Conservation (phyloP, 2,888 invertebrate genomes). For the Chrysopilus asiliformis region DNA sequence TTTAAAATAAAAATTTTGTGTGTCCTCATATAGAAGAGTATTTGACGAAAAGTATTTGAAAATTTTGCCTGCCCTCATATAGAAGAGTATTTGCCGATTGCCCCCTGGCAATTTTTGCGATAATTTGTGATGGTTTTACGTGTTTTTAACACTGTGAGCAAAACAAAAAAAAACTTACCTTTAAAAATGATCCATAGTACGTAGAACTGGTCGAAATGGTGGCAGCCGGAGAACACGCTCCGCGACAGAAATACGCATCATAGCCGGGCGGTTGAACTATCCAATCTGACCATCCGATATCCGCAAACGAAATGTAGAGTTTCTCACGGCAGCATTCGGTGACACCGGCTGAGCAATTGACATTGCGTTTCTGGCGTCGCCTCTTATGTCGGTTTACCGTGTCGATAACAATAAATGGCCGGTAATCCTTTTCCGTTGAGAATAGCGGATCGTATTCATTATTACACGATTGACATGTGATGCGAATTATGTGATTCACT, state of each 20-base stretch:
- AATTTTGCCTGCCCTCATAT: too few species aligned
- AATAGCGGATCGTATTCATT: conserved; percentile 38
- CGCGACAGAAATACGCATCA: conserved; percentile 78
- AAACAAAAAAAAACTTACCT: conserved; percentile 54
- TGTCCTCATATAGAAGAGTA: too few species aligned
- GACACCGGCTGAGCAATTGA: conserved; percentile 54
- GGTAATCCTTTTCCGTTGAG: conserved; percentile 52
- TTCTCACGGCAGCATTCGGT: conserved; percentile 74
- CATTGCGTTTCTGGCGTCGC: conserved; percentile 40
- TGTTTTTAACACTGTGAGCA: too few species aligned
- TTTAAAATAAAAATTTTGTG: too few species aligned
- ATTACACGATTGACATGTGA: conserved; percentile 60
- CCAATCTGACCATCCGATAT: conserved; percentile 83
- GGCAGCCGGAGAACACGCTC: conserved; percentile 60
- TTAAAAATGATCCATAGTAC: conserved; percentile 59
- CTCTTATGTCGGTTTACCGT: conserved; percentile 56
- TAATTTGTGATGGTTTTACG: neutral
- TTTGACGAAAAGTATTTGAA: too few species aligned
- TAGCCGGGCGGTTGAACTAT: conserved; percentile 71
- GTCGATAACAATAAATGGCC: conserved; percentile 67
- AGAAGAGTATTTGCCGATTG: too few species aligned
- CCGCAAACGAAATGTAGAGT: conserved; percentile 67
- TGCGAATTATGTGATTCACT: conserved; percentile 56
- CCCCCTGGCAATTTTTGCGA: too few species aligned
- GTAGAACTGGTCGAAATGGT: conserved; percentile 50